Evolutionary conservation across 1,140 invertebrate genomes (phyloP).

Genomic region (Leptopilina clavipes): DNA sequence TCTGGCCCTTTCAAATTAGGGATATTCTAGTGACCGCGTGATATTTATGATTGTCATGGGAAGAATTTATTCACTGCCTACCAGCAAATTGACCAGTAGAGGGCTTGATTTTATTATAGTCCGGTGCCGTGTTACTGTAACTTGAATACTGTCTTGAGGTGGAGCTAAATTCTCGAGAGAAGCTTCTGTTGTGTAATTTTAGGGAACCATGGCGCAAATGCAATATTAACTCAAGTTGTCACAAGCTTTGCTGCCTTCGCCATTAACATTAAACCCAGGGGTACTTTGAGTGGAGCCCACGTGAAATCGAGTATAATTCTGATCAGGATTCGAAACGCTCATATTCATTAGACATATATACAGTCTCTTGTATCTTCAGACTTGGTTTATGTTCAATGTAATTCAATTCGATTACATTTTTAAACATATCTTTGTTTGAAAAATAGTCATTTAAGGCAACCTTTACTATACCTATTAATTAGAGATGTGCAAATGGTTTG

Average conservation of each 20-base stretch:
- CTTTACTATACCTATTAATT: no score
- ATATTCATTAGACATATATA: no score
- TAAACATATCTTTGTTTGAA: no score
- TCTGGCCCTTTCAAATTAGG: no score
- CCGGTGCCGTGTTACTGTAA: slow-evolving; percentile 10
- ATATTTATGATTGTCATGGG: slow-evolving; percentile 10
- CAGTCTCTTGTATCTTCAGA: no score
- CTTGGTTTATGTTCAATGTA: no score
- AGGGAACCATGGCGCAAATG: not conserved
- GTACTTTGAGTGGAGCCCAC: not conserved
- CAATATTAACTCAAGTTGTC: slow-evolving; percentile 20
- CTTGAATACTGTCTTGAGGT: not conserved
- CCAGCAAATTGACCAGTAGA: not conserved
- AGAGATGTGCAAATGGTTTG: not conserved
- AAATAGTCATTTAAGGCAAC: no score
- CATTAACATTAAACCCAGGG: slow-evolving; percentile 10
- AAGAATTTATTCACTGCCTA: not conserved
- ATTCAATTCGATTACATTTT: no score
- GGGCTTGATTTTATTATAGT: slow-evolving; percentile 11
- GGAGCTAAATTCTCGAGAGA: not conserved
- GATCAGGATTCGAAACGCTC: not conserved
- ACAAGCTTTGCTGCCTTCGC: not conserved
- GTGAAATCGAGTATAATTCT: slow-evolving; percentile 24
- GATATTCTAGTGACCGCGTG: no score
- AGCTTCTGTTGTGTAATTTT: slow-evolving; percentile 17